A percentile compares a stretch with the other conserved stretches of the same genome.
These are phyloP conservation scores for Butorides virescens DNA, from an alignment of 2,113 vertebrate species.

Conservation along the genomic window DNA sequence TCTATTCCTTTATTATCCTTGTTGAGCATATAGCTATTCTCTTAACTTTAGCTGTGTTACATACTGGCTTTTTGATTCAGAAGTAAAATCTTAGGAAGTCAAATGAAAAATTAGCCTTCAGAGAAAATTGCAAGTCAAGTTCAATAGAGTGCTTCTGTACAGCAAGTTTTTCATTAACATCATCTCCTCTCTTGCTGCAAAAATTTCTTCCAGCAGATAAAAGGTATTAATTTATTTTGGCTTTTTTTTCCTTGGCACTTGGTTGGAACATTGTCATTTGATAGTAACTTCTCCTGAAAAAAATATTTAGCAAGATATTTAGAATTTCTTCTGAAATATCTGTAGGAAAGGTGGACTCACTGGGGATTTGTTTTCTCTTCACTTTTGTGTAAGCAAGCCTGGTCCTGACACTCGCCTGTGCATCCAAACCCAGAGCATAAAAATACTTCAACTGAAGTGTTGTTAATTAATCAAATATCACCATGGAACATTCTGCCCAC, in stretches of 20 bases:
- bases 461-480: neutral
- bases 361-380: neutral
- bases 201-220: neutral
- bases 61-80: neutral
- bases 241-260: neutral
- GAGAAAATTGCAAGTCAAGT: neutral
- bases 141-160: neutral
- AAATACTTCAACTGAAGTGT: neutral
- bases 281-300: neutral
- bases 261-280: neutral
- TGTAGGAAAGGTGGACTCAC: neutral
- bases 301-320: neutral
- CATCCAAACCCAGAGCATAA: neutral
- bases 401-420: neutral
- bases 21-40: neutral
- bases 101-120: neutral
- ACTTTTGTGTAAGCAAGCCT: neutral
- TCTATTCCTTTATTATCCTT: neutral
- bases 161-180: neutral
- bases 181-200: neutral
- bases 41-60: neutral
- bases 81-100: neutral
- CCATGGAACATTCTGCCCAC: neutral
- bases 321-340: neutral
- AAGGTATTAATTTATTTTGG: neutral